These are phyloP conservation scores for Anoplopoma fimbria DNA, from an alignment of 2,113 vertebrate species.

Conservation along the genomic window DNA sequence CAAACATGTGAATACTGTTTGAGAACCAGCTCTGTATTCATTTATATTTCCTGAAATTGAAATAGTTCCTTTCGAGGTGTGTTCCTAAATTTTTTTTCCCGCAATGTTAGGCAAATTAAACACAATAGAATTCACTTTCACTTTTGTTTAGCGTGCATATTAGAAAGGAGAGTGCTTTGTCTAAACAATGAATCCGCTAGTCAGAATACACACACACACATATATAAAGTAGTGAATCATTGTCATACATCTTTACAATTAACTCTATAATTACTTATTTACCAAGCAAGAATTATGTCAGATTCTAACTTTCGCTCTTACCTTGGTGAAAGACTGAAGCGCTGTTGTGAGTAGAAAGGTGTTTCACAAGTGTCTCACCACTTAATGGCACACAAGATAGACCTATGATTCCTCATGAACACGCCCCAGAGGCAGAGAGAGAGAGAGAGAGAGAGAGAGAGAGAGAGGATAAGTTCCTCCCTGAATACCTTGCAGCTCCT, in stretches of 20 bases:
- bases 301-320: conserved; percentile 27
- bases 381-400: neutral
- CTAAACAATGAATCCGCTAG: neutral
- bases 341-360: conserved; percentile 37
- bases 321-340: conserved; percentile 39
- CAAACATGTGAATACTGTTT: neutral
- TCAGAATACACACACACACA: too few relatives aligned
- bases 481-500: too few relatives aligned
- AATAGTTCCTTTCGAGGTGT: neutral
- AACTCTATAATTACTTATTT: neutral
- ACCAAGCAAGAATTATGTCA: neutral
- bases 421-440: conserved; percentile 36
- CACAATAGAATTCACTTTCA: neutral
- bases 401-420: neutral
- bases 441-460: neutral
- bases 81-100: neutral
- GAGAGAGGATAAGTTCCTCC: too few relatives aligned
- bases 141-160: neutral
- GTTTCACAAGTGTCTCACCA: conserved; percentile 8
- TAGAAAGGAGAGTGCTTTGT: neutral
- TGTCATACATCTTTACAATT: neutral
- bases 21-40: neutral
- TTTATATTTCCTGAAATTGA: neutral
- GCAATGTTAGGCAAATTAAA: neutral
- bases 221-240: neutral